Evolutionary conservation across 2,888 invertebrate species (phyloP), one percentile per base, ranked within the genome.

Genomic region (Andrena dorsata): DNA sequence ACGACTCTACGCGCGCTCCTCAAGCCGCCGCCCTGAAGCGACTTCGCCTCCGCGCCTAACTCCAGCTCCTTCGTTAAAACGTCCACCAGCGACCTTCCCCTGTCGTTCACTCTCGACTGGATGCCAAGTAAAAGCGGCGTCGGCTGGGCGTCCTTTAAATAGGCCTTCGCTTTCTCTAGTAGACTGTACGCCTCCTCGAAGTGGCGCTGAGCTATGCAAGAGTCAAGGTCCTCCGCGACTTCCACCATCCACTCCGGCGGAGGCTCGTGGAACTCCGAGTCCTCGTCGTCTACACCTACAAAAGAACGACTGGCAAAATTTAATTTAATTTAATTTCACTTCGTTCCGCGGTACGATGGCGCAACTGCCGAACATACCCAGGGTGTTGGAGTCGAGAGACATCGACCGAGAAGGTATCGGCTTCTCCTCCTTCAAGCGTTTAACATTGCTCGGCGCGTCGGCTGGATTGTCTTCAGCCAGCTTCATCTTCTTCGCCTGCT

Each of bases 171-270:
- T 90, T 96, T 96, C 87, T 97, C 97, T 87, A 99, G 96, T 16
- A 98, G 94, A 84, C 96, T 96, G 85, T 98, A 97, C 0, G 98
- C 98, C 91, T 98, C 98, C 93, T 98, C 98, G 92, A 99, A 99
- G 94, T 99, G 98, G 89, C 99, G 96, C 94, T 99, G 98, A 0
- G 99, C 99, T 86, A 99, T 97, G 89, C 97, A 96, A 16, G 99
- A 98, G 95, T 99, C 98, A 73, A 99, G 95, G 94, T 99, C 99
- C 93, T 99, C 99, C 0, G 98, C 97, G 3, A 98, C 96, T 94
- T 99, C 98, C 76, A 96, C 94, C 73, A 99, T 94, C 99, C 99
- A 99, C 91, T 98, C 98, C 0, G 98, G 98, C 58, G 94, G 94
- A 1, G 91, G 89, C 47, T 93, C 91, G 20, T 89, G 74, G 20